These are phyloP conservation scores for Nesogale talazaci DNA, from an alignment of 2,113 vertebrate species.

Conservation along the genomic window DNA sequence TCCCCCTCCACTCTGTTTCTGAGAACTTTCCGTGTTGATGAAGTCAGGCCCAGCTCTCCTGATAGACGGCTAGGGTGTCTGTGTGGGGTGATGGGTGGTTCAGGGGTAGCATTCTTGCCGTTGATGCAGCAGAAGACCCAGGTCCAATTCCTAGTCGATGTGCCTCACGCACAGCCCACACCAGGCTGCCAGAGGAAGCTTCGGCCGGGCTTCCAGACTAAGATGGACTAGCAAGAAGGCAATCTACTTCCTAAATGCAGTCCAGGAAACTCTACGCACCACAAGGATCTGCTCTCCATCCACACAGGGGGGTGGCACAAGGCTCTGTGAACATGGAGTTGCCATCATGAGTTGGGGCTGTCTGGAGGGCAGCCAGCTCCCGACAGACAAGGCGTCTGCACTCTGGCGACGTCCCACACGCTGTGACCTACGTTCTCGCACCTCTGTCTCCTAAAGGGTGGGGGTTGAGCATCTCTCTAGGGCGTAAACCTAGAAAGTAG, in stretches of 20 bases:
- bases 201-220: neutral
- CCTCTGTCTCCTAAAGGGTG: neutral
- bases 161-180: neutral
- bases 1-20: neutral
- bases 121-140: neutral
- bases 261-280: neutral
- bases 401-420: rapidly evolving
- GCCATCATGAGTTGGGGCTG: neutral
- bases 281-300: neutral
- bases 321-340: neutral
- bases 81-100: neutral
- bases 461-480: neutral
- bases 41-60: neutral
- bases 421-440: neutral
- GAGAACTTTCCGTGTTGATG: neutral
- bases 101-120: neutral
- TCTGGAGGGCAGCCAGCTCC: neutral
- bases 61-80: neutral
- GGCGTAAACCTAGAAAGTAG: slow-evolving; percentile 60
- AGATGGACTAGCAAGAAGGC: neutral
- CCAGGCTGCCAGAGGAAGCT: neutral
- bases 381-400: neutral
- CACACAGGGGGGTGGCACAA: neutral
- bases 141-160: neutral
- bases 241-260: neutral